phyloP scores from a whole-genome alignment of 2,888 invertebrate species.

The Ganaspis brasiliensis region DNA sequence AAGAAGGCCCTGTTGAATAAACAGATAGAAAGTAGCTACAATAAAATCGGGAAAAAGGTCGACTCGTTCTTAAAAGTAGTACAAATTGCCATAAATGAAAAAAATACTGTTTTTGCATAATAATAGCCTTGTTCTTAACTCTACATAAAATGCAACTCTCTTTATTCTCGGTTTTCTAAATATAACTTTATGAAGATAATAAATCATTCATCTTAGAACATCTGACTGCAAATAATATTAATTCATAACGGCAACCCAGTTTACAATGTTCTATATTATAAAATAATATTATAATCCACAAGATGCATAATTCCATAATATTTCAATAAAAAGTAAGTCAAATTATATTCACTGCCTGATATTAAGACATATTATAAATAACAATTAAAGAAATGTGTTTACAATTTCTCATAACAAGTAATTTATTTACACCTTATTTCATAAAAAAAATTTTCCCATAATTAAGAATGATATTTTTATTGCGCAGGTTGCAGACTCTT shows the following conservation, averaged over 20 bases:
- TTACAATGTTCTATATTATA: neutral
- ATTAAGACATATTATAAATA: neutral
- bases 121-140: conserved; percentile 16
- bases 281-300: neutral
- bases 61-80: conserved; percentile 17
- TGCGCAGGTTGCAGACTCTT: conserved; percentile 5
- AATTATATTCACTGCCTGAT: too few relatives aligned
- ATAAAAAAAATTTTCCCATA: conserved; percentile 12
- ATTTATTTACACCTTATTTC: neutral
- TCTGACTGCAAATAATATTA: neutral
- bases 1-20: conserved; percentile 14
- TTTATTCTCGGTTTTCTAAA: conserved; percentile 4
- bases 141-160: conserved; percentile 1
- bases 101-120: conserved; percentile 9
- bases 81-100: conserved; percentile 13
- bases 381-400: neutral
- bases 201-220: neutral
- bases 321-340: too few relatives aligned
- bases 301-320: too few relatives aligned
- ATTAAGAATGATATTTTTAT: conserved; percentile 17
- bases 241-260: neutral
- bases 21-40: conserved; percentile 25
- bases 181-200: conserved; percentile 5
- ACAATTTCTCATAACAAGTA: neutral
- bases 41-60: conserved; percentile 28